A percentile compares a stretch with the other conserved stretches of the same genome.
phyloP scores from a whole-genome alignment of 2,888 invertebrate genomes.

The Lutraria lutraria region DNA sequence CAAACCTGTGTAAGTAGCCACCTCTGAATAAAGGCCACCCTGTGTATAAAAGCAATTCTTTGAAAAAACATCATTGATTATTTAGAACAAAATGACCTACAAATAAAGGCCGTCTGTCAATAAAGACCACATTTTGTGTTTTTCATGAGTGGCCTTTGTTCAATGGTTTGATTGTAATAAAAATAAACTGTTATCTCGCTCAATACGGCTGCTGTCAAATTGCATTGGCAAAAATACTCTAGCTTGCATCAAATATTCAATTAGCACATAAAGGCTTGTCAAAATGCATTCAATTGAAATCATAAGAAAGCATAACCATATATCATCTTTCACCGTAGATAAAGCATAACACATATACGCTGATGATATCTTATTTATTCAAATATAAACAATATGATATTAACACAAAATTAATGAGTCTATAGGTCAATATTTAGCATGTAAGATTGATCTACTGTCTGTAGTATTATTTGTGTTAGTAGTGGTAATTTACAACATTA shows the following conservation, averaged over 20 bases:
- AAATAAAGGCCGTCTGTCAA: no score
- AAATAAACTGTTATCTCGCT: background rate
- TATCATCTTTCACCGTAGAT: background rate
- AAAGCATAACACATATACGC: background rate
- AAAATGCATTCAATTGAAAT: background rate
- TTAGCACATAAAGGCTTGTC: background rate
- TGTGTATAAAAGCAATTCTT: no score
- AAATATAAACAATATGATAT: background rate
- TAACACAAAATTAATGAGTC: background rate
- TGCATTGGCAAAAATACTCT: background rate
- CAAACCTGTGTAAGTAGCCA: no score
- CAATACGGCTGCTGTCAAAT: background rate
- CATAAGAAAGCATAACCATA: background rate
- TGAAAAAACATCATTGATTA: no score
- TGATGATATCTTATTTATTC: background rate
- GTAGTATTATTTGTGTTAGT: background rate
- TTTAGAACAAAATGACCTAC: no score
- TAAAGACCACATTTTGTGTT: no score
- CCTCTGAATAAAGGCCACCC: no score
- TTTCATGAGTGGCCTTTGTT: no score
- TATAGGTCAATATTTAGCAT: background rate
- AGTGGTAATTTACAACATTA: background rate
- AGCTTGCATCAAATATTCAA: slow-evolving; percentile 16
- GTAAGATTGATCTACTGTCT: background rate
- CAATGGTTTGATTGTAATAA: no score